These are phyloP conservation scores for Cydia amplana DNA, from an alignment of 1,140 invertebrate species.

Conservation along the genomic window DNA sequence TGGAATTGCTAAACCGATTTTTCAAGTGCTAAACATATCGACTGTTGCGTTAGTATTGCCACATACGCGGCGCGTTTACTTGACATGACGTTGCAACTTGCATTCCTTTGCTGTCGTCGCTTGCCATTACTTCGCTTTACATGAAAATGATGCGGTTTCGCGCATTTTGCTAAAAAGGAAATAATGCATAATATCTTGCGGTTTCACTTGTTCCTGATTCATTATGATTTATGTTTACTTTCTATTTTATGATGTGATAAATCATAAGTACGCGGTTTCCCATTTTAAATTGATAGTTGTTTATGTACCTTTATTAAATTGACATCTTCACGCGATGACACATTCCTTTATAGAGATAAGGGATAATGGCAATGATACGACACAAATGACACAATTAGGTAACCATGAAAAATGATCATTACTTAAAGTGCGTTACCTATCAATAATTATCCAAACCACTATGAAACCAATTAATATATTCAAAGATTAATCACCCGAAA, in stretches of 20 bases:
- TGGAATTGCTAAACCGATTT: conserved; percentile 11
- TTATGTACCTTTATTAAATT: not conserved
- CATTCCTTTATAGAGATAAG: too few relatives aligned
- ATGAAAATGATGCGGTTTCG: conserved; percentile 28
- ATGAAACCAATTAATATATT: not conserved
- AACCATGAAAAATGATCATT: too few relatives aligned
- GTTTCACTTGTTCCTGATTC: conserved; percentile 22
- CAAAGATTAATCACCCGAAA: not conserved
- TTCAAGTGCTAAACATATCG: conserved; percentile 10
- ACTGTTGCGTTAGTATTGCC: conserved; percentile 5
- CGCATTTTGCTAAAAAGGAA: conserved; percentile 5
- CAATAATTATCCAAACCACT: not conserved
- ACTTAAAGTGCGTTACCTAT: too few relatives aligned
- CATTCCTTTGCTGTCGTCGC: not conserved
- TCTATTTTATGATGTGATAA: conserved; percentile 20
- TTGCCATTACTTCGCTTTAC: not conserved
- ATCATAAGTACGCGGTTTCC: conserved; percentile 13
- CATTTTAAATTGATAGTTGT: conserved; percentile 4
- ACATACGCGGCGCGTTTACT: not conserved
- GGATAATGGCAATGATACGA: not conserved
- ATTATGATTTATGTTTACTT: conserved; percentile 19
- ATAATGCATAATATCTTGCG: not conserved
- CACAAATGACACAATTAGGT: not conserved
- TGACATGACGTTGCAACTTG: not conserved
- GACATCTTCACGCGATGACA: too few relatives aligned